These are phyloP conservation scores for Crambe crambe DNA, from an alignment of 37 sponge, comb jelly and placozoan genomes.

Conservation along the genomic window DNA sequence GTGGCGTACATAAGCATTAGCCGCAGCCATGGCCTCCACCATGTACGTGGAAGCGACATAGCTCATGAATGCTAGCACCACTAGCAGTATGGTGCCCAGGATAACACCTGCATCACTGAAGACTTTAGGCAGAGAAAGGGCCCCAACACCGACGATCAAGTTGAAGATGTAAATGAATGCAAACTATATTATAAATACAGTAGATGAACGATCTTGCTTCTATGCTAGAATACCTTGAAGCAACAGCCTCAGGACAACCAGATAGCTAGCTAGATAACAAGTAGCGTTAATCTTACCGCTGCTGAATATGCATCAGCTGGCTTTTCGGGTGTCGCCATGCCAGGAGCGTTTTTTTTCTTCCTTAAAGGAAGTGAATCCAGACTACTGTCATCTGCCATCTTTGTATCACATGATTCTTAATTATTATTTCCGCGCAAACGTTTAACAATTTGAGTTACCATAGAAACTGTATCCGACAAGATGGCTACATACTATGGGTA, in stretches of 20 bases:
- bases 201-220: not conserved
- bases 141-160: slow-evolving; percentile 95
- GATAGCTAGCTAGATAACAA: not conserved
- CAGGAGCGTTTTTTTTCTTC: no score
- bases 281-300: not conserved
- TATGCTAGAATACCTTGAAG: not conserved
- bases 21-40: slow-evolving; percentile 90
- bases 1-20: slow-evolving; percentile 70
- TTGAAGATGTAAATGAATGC: slow-evolving; percentile 97
- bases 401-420: no score
- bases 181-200: slow-evolving; percentile 54
- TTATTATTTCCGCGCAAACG: no score
- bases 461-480: slow-evolving; percentile 3
- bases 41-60: slow-evolving; percentile 87
- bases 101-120: slow-evolving; percentile 88
- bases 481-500: not conserved
- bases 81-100: slow-evolving; percentile 79
- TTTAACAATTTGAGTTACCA: not conserved
- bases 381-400: no score
- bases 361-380: no score
- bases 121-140: slow-evolving; percentile 87
- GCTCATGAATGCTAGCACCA: slow-evolving; percentile 76
- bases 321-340: not conserved
- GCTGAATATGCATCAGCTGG: not conserved
- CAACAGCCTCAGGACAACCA: not conserved